phyloP scores from a whole-genome alignment of 2,888 invertebrate species.

The Phlogophora meticulosa region DNA sequence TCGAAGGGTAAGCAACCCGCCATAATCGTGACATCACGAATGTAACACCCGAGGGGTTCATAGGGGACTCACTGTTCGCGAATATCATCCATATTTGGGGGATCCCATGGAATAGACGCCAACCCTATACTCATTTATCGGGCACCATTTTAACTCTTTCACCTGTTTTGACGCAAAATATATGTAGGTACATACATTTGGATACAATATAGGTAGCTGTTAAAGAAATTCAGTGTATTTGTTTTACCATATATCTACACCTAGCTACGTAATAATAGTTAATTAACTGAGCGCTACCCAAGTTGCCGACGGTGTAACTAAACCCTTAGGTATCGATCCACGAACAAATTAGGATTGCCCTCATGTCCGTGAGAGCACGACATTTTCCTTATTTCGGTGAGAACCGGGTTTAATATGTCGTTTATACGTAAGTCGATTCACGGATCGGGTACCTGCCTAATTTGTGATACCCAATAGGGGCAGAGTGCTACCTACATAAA shows the following conservation, averaged over 20 bases:
- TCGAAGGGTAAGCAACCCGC: constrained; percentile 22
- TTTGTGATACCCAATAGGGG: constrained; percentile 63
- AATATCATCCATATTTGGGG: constrained; percentile 12
- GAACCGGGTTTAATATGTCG: constrained; percentile 70
- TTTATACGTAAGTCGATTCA: constrained; percentile 59
- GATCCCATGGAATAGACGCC: constrained; percentile 3
- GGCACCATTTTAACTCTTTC: neutral
- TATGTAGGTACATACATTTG: neutral
- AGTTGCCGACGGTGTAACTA: constrained; percentile 41
- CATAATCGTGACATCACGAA: constrained; percentile 18
- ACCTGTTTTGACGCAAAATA: neutral
- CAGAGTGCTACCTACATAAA: constrained; percentile 54
- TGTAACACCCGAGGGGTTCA: constrained; percentile 11
- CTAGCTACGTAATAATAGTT: constrained; percentile 18
- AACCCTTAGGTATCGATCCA: constrained; percentile 54
- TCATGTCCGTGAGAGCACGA: constrained; percentile 81
- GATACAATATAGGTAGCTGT: neutral
- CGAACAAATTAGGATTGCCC: constrained; percentile 76
- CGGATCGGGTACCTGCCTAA: constrained; percentile 61
- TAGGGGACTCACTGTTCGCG: constrained; percentile 3
- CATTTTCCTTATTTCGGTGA: constrained; percentile 80
- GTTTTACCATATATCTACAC: neutral
- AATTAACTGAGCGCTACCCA: constrained; percentile 46
- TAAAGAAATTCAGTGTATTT: constrained; percentile 3
- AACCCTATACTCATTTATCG: constrained; percentile 20